A percentile compares a stretch with the other conserved stretches of the same genome.
Conservation (phyloP, 2,888 invertebrate genomes). For the Petrolisthes cinctipes region DNA sequence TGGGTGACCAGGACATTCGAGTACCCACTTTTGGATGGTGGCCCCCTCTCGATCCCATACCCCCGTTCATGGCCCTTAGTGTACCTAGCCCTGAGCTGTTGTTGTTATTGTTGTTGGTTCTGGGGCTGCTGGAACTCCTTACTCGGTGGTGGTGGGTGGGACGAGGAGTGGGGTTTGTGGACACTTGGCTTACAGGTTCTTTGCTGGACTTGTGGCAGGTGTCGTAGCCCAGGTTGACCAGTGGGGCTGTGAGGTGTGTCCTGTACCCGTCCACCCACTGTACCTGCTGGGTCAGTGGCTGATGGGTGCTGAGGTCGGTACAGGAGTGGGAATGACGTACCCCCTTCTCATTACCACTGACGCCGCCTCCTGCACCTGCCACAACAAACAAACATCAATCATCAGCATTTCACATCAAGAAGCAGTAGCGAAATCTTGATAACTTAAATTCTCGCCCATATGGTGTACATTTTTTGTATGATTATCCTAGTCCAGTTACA, state of each 20-base stretch:
- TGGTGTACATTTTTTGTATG: no score
- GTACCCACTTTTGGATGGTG: slow-evolving; percentile 7
- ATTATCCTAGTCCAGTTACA: no score
- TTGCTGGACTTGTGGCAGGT: neutral
- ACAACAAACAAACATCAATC: no score
- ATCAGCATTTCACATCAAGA: no score
- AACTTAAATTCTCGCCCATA: no score
- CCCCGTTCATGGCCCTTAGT: neutral
- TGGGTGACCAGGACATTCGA: slow-evolving; percentile 39
- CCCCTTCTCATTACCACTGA: neutral
- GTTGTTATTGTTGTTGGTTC: neutral
- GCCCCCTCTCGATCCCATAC: neutral
- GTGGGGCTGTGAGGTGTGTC: slow-evolving; percentile 17
- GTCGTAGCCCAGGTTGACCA: slow-evolving; percentile 2
- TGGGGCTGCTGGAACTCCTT: neutral
- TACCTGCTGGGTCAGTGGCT: neutral
- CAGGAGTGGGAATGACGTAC: slow-evolving; percentile 32
- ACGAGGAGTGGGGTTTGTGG: neutral
- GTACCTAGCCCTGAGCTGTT: neutral
- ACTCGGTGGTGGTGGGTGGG: neutral
- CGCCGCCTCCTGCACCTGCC: neutral
- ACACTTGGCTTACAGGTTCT: neutral
- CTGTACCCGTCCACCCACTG: neutral
- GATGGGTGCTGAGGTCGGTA: slow-evolving; percentile 26
- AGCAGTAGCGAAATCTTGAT: no score